phyloP scores from a whole-genome alignment of 2,888 invertebrate species.

The Orthosia cruda region DNA sequence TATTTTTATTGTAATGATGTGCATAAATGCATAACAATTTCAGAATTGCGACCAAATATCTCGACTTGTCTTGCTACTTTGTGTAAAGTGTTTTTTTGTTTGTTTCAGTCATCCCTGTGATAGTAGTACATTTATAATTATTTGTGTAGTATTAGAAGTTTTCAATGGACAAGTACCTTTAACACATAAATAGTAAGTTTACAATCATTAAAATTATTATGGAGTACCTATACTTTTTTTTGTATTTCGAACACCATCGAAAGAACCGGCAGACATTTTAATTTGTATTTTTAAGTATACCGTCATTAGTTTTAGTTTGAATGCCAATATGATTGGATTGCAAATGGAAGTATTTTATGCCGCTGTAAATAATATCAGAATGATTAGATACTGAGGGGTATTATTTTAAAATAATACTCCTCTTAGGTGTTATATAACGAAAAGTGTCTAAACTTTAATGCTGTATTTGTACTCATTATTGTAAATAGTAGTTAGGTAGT shows the following conservation, averaged over 20 bases:
- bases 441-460: background rate
- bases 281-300: conserved; percentile 26
- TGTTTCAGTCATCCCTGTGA: conserved; percentile 83
- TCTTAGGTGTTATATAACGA: conserved; percentile 4
- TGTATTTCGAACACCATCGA: conserved; percentile 42
- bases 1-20: too few species aligned
- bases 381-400: conserved; percentile 19
- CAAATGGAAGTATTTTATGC: conserved; percentile 13
- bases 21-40: too few species aligned
- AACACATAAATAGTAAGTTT: conserved; percentile 35
- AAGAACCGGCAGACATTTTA: conserved; percentile 26
- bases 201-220: background rate
- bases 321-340: conserved; percentile 18
- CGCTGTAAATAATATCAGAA: background rate
- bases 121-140: conserved; percentile 82
- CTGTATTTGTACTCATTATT: conserved; percentile 14
- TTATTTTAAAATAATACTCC: conserved; percentile 41
- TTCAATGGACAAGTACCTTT: conserved; percentile 10
- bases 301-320: background rate
- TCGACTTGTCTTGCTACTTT: background rate
- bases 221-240: background rate
- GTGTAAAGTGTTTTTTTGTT: conserved; percentile 3
- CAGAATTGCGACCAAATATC: too few species aligned
- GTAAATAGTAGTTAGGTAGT: conserved; percentile 55
- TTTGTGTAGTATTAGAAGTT: conserved; percentile 80